Conservation (phyloP, 1,140 invertebrate genomes). For the Rhopalosiphum maidis region DNA sequence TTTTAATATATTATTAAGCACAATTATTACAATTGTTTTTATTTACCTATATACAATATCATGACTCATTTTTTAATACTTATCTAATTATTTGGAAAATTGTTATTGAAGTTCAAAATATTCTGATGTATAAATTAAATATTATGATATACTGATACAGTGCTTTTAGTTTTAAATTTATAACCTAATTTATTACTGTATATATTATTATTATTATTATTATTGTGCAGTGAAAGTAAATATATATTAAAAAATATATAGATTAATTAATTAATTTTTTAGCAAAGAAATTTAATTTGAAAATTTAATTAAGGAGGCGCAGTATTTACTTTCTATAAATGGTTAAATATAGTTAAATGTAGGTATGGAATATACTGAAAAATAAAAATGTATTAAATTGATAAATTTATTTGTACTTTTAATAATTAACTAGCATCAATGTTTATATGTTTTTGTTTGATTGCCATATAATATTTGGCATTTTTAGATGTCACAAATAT, state of each 20-base stretch:
- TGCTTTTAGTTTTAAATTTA: neutral
- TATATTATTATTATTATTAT: neutral
- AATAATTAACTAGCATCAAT: neutral
- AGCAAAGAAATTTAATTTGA: neutral
- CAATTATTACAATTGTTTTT: neutral
- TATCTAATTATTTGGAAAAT: neutral
- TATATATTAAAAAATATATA: too few species aligned
- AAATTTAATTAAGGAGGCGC: neutral
- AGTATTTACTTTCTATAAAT: neutral
- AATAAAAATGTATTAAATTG: neutral
- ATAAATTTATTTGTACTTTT: neutral
- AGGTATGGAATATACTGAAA: neutral
- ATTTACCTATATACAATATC: neutral
- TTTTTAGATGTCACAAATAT: too few species aligned
- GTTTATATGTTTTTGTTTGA: neutral
- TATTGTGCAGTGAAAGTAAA: neutral
- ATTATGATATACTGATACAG: neutral
- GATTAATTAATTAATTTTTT: neutral
- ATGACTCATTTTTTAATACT: neutral
- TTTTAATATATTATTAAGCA: neutral
- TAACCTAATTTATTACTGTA: neutral
- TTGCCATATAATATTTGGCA: too few species aligned
- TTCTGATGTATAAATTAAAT: neutral
- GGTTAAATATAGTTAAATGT: neutral
- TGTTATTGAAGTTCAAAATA: neutral